A percentile compares a stretch with the other conserved stretches of the same genome.
phyloP scores from a whole-genome alignment of 2,888 invertebrate genomes.

The Hermaeophaga mercurialis region DNA sequence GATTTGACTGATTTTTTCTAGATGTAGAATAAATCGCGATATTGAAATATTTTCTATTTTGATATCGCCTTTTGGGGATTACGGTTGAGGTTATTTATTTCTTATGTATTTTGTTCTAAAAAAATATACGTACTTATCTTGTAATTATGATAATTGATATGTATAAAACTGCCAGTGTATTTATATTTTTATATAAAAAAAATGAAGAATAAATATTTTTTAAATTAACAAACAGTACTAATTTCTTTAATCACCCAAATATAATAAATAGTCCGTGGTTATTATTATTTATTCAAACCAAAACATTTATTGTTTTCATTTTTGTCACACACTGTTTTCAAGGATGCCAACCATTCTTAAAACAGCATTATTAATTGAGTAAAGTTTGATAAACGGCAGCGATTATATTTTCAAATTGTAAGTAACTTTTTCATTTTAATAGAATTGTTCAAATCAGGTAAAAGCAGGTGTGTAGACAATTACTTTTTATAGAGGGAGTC shows the following conservation, averaged over 20 bases:
- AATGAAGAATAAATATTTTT: neutral
- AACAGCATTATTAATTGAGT: too few species aligned
- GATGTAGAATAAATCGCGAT: constrained; percentile 4
- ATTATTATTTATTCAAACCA: neutral
- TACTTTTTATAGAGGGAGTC: too few species aligned
- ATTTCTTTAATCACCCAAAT: neutral
- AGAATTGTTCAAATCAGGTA: too few species aligned
- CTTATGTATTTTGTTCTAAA: neutral
- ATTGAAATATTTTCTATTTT: constrained; percentile 15
- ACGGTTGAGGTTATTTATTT: constrained; percentile 22
- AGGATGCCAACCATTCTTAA: neutral
- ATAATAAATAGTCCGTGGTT: too few species aligned
- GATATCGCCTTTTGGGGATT: constrained; percentile 14
- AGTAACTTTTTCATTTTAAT: neutral
- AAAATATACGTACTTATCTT: neutral
- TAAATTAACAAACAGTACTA: neutral
- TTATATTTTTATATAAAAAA: neutral
- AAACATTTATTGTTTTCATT: neutral
- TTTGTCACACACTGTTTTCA: neutral
- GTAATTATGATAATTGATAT: neutral
- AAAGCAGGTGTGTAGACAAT: too few species aligned
- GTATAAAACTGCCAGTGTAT: constrained; percentile 4
- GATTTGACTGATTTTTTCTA: constrained; percentile 29
- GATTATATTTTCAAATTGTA: neutral
- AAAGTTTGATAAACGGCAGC: neutral